These are phyloP conservation scores for Corythucha ciliata DNA, from an alignment of 2,888 invertebrate genomes.

Conservation along the genomic window DNA sequence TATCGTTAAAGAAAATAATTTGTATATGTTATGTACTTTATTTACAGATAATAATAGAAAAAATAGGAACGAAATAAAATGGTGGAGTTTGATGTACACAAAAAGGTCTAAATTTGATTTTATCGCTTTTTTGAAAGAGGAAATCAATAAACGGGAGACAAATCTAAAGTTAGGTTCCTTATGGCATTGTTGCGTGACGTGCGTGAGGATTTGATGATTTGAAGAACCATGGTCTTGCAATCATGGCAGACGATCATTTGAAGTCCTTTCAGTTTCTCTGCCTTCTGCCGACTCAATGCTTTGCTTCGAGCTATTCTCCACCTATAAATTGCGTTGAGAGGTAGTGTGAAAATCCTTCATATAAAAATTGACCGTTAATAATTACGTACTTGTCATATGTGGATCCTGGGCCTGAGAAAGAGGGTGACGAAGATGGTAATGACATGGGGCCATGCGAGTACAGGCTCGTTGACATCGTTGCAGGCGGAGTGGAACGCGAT, in stretches of 20 bases:
- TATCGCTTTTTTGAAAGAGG: too few species aligned
- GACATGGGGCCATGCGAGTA: slow-evolving; percentile 32
- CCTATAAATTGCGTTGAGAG: slow-evolving; percentile 41
- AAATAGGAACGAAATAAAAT: too few species aligned
- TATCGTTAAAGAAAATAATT: too few species aligned
- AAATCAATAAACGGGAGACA: slow-evolving; percentile 63
- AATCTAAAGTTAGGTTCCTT: slow-evolving; percentile 69
- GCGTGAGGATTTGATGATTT: slow-evolving; percentile 83
- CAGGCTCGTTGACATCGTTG: slow-evolving; percentile 33
- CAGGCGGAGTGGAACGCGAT: slow-evolving; percentile 36
- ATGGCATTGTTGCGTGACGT: slow-evolving; percentile 73
- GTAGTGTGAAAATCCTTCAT: not conserved
- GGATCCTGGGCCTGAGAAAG: too few species aligned
- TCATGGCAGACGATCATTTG: slow-evolving; percentile 89
- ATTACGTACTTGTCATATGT: slow-evolving; percentile 29
- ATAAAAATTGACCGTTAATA: not conserved
- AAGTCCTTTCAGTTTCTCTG: slow-evolving; percentile 46
- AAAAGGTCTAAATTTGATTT: too few species aligned
- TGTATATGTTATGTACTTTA: too few species aligned
- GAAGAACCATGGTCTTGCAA: slow-evolving; percentile 87
- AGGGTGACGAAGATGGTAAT: slow-evolving; percentile 32
- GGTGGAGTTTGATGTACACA: too few species aligned
- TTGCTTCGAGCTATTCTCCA: slow-evolving; percentile 54
- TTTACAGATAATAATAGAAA: too few species aligned
- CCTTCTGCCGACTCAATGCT: slow-evolving; percentile 43